Evolutionary conservation across 2,797 vertebrate genomes (phyloP).

Genomic region (Catamblyrhynchus diadema): DNA sequence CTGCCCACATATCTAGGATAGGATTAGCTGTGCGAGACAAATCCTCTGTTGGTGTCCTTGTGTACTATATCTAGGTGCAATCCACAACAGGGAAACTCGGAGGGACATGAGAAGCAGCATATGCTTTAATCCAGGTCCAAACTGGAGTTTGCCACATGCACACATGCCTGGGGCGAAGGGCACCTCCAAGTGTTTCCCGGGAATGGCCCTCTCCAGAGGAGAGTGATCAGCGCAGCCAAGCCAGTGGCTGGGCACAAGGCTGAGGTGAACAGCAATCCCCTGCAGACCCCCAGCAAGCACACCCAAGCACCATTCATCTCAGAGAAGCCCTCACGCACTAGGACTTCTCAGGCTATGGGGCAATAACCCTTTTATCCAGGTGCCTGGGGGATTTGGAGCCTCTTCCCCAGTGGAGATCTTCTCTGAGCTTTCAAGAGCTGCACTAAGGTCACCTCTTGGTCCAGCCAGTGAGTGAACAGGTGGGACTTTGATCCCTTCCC

Average conservation of each 20-base stretch:
- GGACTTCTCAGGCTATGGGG: background rate
- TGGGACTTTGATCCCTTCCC: background rate
- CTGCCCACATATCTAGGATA: background rate
- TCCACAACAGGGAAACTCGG: background rate
- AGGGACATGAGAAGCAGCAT: background rate
- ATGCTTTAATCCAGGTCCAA: background rate
- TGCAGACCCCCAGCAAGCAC: background rate
- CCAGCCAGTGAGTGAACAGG: background rate
- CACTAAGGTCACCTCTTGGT: background rate
- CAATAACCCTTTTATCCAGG: background rate
- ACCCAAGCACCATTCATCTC: background rate
- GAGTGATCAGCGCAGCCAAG: background rate
- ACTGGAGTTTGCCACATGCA: accelerated
- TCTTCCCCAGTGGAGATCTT: background rate
- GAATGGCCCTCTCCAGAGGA: background rate
- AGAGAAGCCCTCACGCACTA: background rate
- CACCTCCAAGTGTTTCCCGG: background rate
- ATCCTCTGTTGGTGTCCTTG: background rate
- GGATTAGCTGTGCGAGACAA: background rate
- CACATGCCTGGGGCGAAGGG: accelerated
- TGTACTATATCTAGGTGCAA: background rate
- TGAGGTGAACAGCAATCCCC: background rate
- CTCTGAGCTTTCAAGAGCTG: background rate
- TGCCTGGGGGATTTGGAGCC: background rate
- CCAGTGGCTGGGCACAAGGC: background rate